Percentiles rank a stretch among this genome's conserved stretches.
phyloP scores from a whole-genome alignment of 2,797 vertebrate genomes.

The Cichlasoma orientale region DNA sequence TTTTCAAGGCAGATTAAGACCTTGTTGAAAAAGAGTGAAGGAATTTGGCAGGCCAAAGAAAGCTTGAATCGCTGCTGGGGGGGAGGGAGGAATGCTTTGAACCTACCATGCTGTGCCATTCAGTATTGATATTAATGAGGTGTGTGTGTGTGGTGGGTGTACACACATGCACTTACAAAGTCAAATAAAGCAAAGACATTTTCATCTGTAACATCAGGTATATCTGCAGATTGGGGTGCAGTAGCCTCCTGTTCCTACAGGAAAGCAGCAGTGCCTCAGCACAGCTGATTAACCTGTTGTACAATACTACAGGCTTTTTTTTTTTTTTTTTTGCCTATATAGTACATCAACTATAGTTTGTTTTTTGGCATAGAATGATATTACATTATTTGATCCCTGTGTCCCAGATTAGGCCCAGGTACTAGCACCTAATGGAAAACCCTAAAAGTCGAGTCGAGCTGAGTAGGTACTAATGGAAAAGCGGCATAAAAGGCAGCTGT shows the following conservation, averaged over 20 bases:
- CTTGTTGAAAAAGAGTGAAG: conserved; percentile 54
- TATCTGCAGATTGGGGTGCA: conserved; percentile 9
- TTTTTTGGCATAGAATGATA: background rate
- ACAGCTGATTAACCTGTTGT: background rate
- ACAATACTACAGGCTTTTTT: background rate
- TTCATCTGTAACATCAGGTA: conserved; percentile 6
- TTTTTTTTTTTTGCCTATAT: background rate
- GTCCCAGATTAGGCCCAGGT: background rate
- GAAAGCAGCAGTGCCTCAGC: background rate
- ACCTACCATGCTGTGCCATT: conserved; percentile 42
- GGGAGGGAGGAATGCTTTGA: conserved; percentile 36
- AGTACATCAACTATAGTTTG: background rate
- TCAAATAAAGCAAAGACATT: conserved; percentile 22
- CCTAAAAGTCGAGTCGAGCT: too few relatives aligned
- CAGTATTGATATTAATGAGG: conserved; percentile 46
- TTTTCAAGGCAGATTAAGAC: conserved; percentile 63
- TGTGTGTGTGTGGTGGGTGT: background rate
- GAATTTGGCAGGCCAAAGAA: conserved; percentile 51
- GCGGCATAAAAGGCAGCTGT: background rate
- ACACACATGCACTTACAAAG: conserved; percentile 1
- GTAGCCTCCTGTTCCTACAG: conserved; percentile 16
- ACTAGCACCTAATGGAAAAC: too few relatives aligned
- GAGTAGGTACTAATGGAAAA: too few relatives aligned
- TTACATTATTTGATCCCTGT: background rate
- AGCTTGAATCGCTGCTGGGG: conserved; percentile 30